Conservation (phyloP, 2,113 vertebrate species). For the Emydocephalus ijimae region DNA sequence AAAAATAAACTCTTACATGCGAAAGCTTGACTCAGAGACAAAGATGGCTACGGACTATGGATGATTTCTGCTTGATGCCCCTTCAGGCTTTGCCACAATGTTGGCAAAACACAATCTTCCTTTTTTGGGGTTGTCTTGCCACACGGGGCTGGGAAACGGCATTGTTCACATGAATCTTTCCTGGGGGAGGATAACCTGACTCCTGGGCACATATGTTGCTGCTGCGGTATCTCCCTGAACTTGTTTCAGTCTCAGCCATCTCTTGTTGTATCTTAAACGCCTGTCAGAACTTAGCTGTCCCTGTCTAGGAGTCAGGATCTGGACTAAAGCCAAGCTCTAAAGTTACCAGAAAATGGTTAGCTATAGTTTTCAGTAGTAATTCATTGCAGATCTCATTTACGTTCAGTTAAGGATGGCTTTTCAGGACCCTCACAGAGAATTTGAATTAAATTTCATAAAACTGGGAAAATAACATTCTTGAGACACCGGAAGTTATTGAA, state of each 20-base stretch:
- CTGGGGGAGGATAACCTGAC: conserved; percentile 26
- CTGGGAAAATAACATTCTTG: conserved; percentile 39
- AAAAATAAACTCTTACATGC: neutral
- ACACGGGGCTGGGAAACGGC: conserved; percentile 19
- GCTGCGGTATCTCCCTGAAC: conserved; percentile 18
- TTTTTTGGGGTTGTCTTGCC: neutral
- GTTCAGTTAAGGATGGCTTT: conserved; percentile 16
- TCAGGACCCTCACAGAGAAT: conserved; percentile 41
- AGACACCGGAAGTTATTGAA: conserved; percentile 1
- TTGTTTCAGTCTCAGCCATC: conserved; percentile 56
- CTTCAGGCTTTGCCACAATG: neutral
- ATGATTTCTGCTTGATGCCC: neutral
- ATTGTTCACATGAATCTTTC: neutral
- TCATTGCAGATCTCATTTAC: conserved; percentile 29
- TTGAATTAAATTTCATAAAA: conserved; percentile 37
- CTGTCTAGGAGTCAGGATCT: neutral
- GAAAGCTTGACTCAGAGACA: neutral
- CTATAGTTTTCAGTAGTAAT: conserved; percentile 36
- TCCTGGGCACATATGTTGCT: neutral
- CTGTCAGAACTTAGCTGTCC: conserved; percentile 34
- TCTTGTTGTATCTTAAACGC: conserved; percentile 42
- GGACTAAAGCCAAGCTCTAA: conserved; percentile 55
- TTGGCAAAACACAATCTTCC: no score
- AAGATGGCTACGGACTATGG: neutral
- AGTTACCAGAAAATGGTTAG: conserved; percentile 46